Base-by-base conservation (phyloP, 2,113 vertebrate species). In the Cololabis saira region DNA sequence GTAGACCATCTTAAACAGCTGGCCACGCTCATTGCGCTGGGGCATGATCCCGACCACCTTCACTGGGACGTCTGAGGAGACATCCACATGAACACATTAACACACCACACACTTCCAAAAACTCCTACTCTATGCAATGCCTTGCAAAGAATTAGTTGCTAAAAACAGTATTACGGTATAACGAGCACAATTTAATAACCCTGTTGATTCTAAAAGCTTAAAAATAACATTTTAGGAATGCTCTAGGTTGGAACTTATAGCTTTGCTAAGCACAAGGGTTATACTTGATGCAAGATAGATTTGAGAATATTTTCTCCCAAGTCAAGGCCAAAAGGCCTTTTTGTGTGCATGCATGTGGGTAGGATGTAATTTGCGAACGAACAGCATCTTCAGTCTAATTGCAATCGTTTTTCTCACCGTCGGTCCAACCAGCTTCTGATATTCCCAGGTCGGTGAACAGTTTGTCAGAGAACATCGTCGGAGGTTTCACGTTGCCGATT, bases 41-140 rank as follows among this genome's bases (percentile, higher is more conserved):
- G 95, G 93, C 16, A 98, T 42, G 58, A 97, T 93, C 49, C 95
- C 96, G 89, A 98, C 72, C 67, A 98, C 43, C 92, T 93, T 98
- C 77, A 97, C 78, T 67, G 94, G 96, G 49, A 93, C 40, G 85
- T 94, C 97, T 99, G 37, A 1, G 56, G 6, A 69, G 15, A 76
- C n/a, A 67, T 21, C 74, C 22, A 67, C 9, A 74, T 3, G 1
- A 18, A 70, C 7, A 52, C 41, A 78, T 53, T n/a, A 52, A 16
- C 18, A 75, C 52, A 77, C 40, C 18, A 30, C 27, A 62, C 14
- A 53, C 11, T 66, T 60, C 12, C n/a, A n/a, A 9, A 16, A 14
- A 21, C 65, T 12, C 7, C 12, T 40, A n/a, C 14, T 2, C 8
- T 12, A 43, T 43, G 3, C 14, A 14, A 43, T 4, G 14, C 4